A percentile compares a stretch with the other conserved stretches of the same genome.
phyloP scores from a whole-genome alignment of 2,797 vertebrate genomes.

The Iguana delicatissima region DNA sequence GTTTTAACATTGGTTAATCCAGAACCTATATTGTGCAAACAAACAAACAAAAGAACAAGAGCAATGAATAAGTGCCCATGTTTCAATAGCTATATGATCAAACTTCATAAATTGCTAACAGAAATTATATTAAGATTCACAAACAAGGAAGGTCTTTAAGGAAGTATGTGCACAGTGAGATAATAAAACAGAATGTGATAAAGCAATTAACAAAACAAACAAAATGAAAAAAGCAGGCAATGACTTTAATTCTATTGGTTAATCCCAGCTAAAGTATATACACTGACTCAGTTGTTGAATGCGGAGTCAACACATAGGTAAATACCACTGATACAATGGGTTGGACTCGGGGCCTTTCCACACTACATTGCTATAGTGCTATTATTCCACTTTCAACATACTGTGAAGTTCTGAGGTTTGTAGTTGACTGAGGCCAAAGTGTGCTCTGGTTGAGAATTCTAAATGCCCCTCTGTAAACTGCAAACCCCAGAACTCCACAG shows the following conservation, averaged over 20 bases:
- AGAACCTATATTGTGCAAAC: slow-evolving; percentile 81
- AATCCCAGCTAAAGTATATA: no score
- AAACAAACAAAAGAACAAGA: not conserved
- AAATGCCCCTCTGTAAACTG: no score
- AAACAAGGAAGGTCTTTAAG: not conserved
- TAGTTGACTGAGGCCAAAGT: no score
- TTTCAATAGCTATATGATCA: not conserved
- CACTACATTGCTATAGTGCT: no score
- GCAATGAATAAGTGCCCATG: not conserved
- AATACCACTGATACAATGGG: no score
- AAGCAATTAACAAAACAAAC: not conserved
- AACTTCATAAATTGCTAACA: not conserved
- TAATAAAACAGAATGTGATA: not conserved
- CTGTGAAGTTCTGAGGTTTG: no score
- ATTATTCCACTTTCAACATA: no score
- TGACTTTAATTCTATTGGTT: not conserved
- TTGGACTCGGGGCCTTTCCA: no score
- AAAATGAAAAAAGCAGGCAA: not conserved
- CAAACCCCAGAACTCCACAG: no score
- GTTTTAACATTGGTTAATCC: slow-evolving; percentile 90
- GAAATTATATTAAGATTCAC: not conserved
- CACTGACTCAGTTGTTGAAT: no score
- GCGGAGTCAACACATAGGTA: no score
- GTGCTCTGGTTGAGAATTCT: no score
- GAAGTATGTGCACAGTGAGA: slow-evolving; percentile 19